These are phyloP conservation scores for Sorex fumeus DNA, from an alignment of 2,113 vertebrate genomes.

Conservation along the genomic window DNA sequence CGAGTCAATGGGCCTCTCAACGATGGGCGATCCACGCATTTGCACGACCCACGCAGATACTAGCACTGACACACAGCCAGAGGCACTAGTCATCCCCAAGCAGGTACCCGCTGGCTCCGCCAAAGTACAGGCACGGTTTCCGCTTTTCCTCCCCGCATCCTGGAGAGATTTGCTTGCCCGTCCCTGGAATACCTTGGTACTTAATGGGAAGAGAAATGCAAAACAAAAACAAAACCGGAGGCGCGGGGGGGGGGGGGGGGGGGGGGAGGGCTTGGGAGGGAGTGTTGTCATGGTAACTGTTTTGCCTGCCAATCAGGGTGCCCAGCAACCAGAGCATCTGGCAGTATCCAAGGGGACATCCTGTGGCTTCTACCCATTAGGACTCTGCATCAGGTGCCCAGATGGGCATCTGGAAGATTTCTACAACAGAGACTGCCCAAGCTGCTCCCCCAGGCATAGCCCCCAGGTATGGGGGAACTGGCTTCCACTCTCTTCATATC, in stretches of 20 bases:
- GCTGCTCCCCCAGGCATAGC: not conserved
- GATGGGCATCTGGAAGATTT: conserved; percentile 51
- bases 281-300: conserved; percentile 75
- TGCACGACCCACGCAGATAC: not conserved
- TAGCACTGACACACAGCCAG: not conserved
- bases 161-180: conserved; percentile 63
- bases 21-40: not conserved
- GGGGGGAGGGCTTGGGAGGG: not conserved
- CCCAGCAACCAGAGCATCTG: conserved; percentile 77
- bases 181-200: conserved; percentile 78
- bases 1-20: not conserved
- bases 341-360: conserved; percentile 56
- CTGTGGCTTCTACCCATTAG: conserved; percentile 45
- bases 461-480: not conserved
- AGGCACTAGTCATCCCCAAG: conserved; percentile 22
- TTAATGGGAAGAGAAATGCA: conserved; percentile 71
- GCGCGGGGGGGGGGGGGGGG: not conserved
- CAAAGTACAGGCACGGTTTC: not conserved
- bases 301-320: conserved; percentile 68
- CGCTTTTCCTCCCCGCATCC: not conserved
- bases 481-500: not conserved
- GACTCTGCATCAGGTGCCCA: conserved; percentile 20
- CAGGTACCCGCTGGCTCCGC: not conserved
- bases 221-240: not conserved
- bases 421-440: conserved; percentile 10